Evolutionary conservation across 2,113 vertebrate species (phyloP).

Genomic region (Grus americana): DNA sequence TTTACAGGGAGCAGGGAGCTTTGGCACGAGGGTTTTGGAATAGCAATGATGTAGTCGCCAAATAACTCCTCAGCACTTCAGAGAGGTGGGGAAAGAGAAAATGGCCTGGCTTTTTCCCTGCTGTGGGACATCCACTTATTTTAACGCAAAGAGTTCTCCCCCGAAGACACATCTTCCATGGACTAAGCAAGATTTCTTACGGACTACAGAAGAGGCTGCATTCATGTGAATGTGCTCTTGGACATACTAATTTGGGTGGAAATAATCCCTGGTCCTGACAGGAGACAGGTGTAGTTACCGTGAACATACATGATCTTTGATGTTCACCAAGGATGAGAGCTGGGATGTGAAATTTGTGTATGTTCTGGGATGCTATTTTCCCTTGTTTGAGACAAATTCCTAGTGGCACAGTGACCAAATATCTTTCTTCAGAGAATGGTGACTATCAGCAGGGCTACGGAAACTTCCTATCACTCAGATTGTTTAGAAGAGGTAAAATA

Average conservation of each 20-base stretch:
- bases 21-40: neutral
- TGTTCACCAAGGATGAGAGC: neutral
- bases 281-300: neutral
- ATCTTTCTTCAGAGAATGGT: neutral
- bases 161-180: neutral
- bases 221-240: neutral
- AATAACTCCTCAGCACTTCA: neutral
- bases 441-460: neutral
- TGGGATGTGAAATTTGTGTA: neutral
- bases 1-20: neutral
- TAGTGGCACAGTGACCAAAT: neutral
- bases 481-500: neutral
- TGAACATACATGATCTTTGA: neutral
- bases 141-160: neutral
- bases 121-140: neutral
- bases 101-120: neutral
- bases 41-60: neutral
- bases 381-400: neutral
- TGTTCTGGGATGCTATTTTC: neutral
- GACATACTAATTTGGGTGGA: neutral
- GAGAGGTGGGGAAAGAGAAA: neutral
- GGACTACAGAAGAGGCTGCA: neutral
- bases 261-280: conserved; percentile 7
- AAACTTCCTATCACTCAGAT: neutral
- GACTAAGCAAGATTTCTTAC: neutral